Evolutionary conservation across 2,888 invertebrate species (phyloP), one percentile per base, ranked within the genome.

Genomic region (Agonopterix subpropinquella): DNA sequence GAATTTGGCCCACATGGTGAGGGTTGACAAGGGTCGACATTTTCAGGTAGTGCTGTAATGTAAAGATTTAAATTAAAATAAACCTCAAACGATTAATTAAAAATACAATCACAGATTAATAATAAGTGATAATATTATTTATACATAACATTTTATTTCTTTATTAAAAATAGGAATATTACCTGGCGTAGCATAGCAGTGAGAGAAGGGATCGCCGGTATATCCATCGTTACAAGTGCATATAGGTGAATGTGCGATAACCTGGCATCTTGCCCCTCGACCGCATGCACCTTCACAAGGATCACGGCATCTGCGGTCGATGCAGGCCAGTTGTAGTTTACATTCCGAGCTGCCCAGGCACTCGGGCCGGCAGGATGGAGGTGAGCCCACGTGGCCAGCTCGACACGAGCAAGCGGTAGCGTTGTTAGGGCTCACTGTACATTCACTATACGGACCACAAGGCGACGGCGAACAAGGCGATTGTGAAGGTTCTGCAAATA

Each of bases 231-330:
- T 84, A 65, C 94, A 95, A 45, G 92, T 90, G 70, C 94, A 94
- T 65, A 93, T 92, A 1, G 94, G 94, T 52, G 93, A 91, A 62
- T 95, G 94, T 61, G 93, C 92, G 50, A 92, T 90, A 44, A 94
- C 94, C 72, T 92, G 91, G 69, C 94, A 95, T 58, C 90, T 84
- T 28, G 94, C 93, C 54, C 92, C 92, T 13, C 90, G 83, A 4
- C 94, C 94, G 68, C 94, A 95, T 9, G 93, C 92, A 52, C 93
- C 94, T 43, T 92, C 91, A 59, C 94, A 95, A 36, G 94, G 94
- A 70, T 95, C 92, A 41, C 90, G 89, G 64, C 94, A 95, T 65
- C 91, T 91, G 51, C 92, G 91, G 62, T 93, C 92, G 54, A 93
- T 90, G 59, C 94, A 95, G 11, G 93, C 92, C 62, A 91, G 84